Percentiles rank a stretch among this genome's conserved stretches.
Conservation (phyloP, 2,113 vertebrate species). For the Leuciscus idus region DNA sequence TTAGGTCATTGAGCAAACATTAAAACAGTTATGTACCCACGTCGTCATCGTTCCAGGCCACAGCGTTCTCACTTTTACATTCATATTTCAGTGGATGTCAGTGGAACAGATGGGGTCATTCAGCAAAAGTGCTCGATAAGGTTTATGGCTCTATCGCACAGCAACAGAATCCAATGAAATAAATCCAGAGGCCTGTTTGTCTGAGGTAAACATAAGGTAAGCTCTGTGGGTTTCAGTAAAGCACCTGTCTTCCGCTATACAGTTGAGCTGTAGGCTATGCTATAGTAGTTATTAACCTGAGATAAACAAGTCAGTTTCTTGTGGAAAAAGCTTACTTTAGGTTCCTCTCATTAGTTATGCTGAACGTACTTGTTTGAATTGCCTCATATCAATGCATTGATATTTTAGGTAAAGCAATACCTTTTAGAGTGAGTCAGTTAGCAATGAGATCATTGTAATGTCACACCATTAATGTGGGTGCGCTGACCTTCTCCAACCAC, state of each 20-base stretch:
- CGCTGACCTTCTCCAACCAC: background rate
- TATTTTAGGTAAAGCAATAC: background rate
- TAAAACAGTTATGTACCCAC: constrained; percentile 23
- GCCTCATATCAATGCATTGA: background rate
- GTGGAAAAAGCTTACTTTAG: background rate
- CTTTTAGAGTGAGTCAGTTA: background rate
- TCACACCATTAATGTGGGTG: background rate
- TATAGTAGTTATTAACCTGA: constrained; percentile 46
- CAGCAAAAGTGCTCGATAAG: constrained; percentile 63
- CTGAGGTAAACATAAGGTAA: constrained; percentile 70
- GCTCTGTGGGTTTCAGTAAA: constrained; percentile 51
- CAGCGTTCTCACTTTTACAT: background rate
- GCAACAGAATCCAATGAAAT: constrained; percentile 67
- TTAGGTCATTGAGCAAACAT: constrained; percentile 40
- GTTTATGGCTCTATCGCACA: constrained; percentile 69
- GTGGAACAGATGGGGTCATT: constrained; percentile 68
- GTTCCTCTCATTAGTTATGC: background rate
- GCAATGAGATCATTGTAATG: background rate
- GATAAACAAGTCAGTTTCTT: background rate
- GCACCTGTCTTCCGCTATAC: constrained; percentile 23
- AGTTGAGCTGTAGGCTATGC: background rate
- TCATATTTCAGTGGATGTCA: constrained; percentile 36
- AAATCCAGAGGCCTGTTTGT: constrained; percentile 60
- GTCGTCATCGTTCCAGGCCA: background rate
- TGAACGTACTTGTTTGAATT: background rate